Base-by-base conservation (phyloP, 2,888 invertebrate genomes). In the Latrodectus hesperus region DNA sequence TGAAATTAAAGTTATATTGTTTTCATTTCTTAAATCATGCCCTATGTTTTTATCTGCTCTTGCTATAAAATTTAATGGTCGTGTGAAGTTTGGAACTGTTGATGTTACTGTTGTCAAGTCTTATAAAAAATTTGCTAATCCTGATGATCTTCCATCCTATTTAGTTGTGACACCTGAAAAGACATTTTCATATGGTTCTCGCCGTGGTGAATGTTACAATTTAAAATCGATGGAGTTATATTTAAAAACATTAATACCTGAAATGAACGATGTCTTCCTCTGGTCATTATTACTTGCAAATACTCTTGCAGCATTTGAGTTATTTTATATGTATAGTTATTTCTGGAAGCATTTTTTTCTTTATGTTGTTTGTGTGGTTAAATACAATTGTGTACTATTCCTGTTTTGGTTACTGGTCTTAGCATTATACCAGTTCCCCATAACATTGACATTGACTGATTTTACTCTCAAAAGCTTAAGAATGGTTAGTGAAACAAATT, bases 31-130 rank as follows among this genome's bases (percentile, higher is more conserved):
- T 38, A 88, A 91, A 9, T 92, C 92, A 77, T 92, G 93, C 9
- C 94, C 94, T 0, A 91, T 94, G 85, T 93, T 93, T 90, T 91
- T 93, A 80, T 93, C 93, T n/a, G 93, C 93, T 1, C 91, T 94
- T 10, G 93, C 93, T 88, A 93, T 93, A 1, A 93, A 93, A 90
- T 93, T 94, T 91, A 93, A 93, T 64, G 93, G 93, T n/a, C 91
- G 93, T 17, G 92, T 93, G 5, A 92, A 92, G 88, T 93, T 94
- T 91, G 93, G 93, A 16, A 90, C 90, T 38, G 89, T 81, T 17
- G 89, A 90, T 55, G 83, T 87, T 22, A 84, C 89, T 16, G 90
- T 80, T 64, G 73, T 80, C 51, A 71, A 38, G 12, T 74, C 67
- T 5, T 86, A 85, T 17, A 83, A 85, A 38, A 88, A 89, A 52